These are phyloP conservation scores for Schizaphis graminum DNA, from an alignment of 2,888 invertebrate species.

Conservation along the genomic window DNA sequence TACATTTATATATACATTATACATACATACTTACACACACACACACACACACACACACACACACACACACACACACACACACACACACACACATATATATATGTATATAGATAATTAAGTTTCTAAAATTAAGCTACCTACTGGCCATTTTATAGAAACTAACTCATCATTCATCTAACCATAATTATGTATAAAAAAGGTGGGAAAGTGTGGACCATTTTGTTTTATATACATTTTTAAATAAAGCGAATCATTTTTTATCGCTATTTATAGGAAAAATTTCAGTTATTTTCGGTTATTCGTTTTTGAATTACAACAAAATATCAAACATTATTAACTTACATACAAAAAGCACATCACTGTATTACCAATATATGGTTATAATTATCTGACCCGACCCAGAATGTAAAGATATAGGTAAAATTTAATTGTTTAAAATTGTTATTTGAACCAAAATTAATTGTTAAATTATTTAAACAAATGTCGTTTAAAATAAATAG, in stretches of 20 bases:
- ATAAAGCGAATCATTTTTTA: no score
- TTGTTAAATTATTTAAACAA: neutral
- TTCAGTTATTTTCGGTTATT: no score
- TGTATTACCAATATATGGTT: no score
- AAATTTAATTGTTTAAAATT: neutral
- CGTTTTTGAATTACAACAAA: no score
- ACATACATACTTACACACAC: neutral
- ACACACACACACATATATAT: neutral
- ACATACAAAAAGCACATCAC: no score
- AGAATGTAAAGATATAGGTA: no score
- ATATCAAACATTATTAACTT: no score
- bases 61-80: neutral
- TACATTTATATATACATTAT: neutral
- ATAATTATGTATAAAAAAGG: neutral
- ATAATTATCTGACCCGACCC: no score
- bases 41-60: neutral
- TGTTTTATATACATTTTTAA: no score
- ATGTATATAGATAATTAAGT: neutral
- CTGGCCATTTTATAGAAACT: neutral
- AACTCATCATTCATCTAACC: neutral
- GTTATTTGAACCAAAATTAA: neutral
- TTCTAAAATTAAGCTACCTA: neutral
- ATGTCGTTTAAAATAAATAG: neutral
- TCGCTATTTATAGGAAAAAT: no score
- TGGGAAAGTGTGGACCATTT: no score